Conservation (phyloP, 2,113 vertebrate species). For the Coptodon bakossiorum region DNA sequence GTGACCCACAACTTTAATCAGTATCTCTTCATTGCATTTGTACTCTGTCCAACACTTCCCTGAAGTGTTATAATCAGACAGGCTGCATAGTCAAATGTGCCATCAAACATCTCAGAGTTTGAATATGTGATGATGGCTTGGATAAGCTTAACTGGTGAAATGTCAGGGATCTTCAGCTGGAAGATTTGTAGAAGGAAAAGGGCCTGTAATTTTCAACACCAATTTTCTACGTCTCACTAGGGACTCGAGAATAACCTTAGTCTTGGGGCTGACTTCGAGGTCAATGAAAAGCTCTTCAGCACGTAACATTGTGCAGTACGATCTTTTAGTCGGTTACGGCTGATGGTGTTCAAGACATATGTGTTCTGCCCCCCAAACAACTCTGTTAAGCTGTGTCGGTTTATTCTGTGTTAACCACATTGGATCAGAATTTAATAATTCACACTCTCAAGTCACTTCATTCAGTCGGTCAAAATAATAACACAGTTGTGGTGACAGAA, state of each 20-base stretch:
- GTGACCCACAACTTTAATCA: slow-evolving; percentile 32
- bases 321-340: neutral
- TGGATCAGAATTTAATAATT: neutral
- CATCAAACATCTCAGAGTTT: slow-evolving; percentile 10
- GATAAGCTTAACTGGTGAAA: neutral
- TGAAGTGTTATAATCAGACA: slow-evolving; percentile 20
- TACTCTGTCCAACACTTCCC: neutral
- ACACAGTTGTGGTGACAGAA: neutral
- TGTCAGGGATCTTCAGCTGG: neutral
- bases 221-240: neutral
- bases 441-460: neutral
- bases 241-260: neutral
- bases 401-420: neutral
- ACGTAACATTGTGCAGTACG: neutral
- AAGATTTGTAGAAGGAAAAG: neutral
- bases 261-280: neutral
- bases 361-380: neutral
- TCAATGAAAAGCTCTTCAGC: neutral
- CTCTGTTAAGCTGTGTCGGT: neutral
- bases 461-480: neutral
- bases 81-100: neutral
- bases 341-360: neutral
- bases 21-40: slow-evolving; percentile 3
- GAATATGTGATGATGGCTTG: slow-evolving; percentile 19
- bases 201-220: neutral